A percentile compares a stretch with the other conserved stretches of the same genome.
Evolutionary conservation across 2,113 vertebrate species (phyloP).

Genomic region (Eleginops maclovinus): DNA sequence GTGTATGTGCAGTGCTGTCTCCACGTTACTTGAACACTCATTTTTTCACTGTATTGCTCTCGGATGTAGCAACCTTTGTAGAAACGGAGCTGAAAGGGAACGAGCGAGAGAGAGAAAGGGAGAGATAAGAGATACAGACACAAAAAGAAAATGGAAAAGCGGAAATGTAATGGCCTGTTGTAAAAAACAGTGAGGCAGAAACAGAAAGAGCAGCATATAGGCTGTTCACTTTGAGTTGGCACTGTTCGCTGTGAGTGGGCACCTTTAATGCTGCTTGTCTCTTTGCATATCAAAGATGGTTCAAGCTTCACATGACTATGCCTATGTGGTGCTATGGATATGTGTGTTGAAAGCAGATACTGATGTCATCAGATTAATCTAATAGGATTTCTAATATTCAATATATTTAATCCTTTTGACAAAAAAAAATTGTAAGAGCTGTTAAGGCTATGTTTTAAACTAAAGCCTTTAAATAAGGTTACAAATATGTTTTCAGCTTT

Average conservation of each 20-base stretch:
- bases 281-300: slow-evolving; percentile 6
- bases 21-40: slow-evolving; percentile 20
- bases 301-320: slow-evolving; percentile 8
- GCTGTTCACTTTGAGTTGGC: slow-evolving; percentile 12
- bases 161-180: slow-evolving; percentile 30
- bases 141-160: slow-evolving; percentile 19
- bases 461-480: neutral
- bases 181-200: slow-evolving; percentile 27
- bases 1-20: slow-evolving; percentile 28
- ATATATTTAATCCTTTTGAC: neutral
- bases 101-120: slow-evolving; percentile 22
- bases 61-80: slow-evolving; percentile 55
- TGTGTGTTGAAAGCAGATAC: neutral
- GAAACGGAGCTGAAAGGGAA: slow-evolving; percentile 20
- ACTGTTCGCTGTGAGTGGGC: slow-evolving; percentile 2
- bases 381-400: neutral
- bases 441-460: neutral
- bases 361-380: neutral
- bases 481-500: neutral
- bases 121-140: slow-evolving; percentile 35
- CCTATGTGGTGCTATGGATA: neutral
- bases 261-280: neutral
- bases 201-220: neutral
- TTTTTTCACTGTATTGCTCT: slow-evolving; percentile 51
- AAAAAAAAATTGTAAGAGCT: neutral